Evolutionary conservation across 2,888 invertebrate genomes (phyloP).

Genomic region (Dyspetes luteomarginatus): DNA sequence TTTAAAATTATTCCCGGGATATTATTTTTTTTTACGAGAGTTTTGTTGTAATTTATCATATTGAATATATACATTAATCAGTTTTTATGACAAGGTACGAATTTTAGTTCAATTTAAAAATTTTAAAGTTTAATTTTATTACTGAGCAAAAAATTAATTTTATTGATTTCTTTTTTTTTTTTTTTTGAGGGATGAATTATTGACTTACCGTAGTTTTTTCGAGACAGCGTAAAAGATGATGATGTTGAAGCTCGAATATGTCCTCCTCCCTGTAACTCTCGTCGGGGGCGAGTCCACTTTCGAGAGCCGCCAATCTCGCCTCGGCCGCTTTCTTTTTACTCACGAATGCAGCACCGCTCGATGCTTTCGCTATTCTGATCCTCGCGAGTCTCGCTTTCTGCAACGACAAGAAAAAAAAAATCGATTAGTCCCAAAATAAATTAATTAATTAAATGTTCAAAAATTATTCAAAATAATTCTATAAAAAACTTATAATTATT

Average conservation of each 20-base stretch:
- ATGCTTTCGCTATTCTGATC: conserved; percentile 99
- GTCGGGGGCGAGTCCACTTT: conserved; percentile 95
- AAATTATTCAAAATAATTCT: neutral
- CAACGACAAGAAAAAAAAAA: conserved; percentile 79
- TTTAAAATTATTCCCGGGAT: neutral
- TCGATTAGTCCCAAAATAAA: conserved; percentile 29
- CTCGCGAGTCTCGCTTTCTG: conserved; percentile 99
- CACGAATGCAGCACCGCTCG: conserved; percentile 99
- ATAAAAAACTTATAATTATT: neutral
- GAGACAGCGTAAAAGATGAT: conserved; percentile 97
- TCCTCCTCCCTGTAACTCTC: conserved; percentile 96
- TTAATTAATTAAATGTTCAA: neutral
- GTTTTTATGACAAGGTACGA: no score
- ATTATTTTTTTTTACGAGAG: no score
- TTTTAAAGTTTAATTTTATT: no score
- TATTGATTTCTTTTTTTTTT: no score
- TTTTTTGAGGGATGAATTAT: no score
- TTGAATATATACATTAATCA: no score
- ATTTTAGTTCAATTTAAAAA: no score
- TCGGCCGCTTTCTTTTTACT: conserved; percentile 99
- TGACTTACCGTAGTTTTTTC: conserved; percentile 97
- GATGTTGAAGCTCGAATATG: conserved; percentile 99
- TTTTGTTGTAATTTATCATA: no score
- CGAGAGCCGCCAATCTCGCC: conserved; percentile 95
- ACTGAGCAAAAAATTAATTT: no score